Percentiles rank a stretch among this genome's conserved stretches.
These are phyloP conservation scores for Danaus chrysippus DNA, from an alignment of 2,888 invertebrate species.

Conservation along the genomic window DNA sequence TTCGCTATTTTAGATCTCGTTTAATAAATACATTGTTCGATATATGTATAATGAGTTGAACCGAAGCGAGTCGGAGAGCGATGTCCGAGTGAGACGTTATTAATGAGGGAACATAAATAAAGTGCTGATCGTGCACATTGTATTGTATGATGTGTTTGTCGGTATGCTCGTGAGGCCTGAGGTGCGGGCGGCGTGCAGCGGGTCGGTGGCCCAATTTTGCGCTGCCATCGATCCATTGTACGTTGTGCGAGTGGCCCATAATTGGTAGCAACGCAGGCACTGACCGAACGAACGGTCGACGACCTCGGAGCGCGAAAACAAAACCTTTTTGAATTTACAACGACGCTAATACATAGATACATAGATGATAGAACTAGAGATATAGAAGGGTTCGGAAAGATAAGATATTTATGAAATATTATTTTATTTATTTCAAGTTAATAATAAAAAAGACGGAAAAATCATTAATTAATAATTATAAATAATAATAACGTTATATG, in stretches of 20 bases:
- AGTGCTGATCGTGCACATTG: no score
- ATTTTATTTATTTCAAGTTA: no score
- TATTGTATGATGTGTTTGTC: no score
- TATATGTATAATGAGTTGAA: no score
- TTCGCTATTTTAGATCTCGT: not conserved
- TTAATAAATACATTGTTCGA: no score
- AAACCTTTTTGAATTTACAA: slow-evolving; percentile 55
- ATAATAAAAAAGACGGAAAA: no score
- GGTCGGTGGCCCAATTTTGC: slow-evolving; percentile 73
- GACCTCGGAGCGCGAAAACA: slow-evolving; percentile 73
- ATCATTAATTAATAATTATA: no score
- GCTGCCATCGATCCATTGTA: slow-evolving; percentile 79
- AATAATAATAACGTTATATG: not conserved
- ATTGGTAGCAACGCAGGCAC: slow-evolving; percentile 77
- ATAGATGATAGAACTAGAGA: slow-evolving; percentile 22
- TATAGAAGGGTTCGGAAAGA: not conserved
- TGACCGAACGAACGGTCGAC: slow-evolving; percentile 73
- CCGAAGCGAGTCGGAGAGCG: no score
- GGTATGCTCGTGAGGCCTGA: slow-evolving; percentile 24
- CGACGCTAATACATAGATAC: slow-evolving; percentile 35
- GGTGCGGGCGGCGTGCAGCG: slow-evolving; percentile 46
- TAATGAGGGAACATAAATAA: no score
- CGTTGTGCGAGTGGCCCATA: slow-evolving; percentile 79
- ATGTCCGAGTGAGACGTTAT: no score
- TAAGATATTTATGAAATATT: no score